Conservation (phyloP, 2,113 vertebrate genomes). For the Salvelinus alpinus region DNA sequence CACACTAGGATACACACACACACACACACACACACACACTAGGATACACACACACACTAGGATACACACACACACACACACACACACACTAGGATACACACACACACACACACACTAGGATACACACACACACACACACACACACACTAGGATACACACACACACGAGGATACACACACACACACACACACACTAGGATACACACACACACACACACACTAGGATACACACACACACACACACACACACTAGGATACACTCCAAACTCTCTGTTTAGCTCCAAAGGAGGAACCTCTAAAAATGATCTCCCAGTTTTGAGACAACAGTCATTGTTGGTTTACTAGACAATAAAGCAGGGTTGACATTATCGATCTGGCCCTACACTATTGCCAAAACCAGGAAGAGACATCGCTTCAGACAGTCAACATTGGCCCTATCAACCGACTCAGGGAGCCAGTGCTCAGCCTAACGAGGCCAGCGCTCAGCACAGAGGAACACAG, state of each 20-base stretch:
- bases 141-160: no score
- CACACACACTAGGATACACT: not conserved
- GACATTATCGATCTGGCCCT: not conserved
- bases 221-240: no score
- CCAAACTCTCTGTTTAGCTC: not conserved
- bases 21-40: no score
- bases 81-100: no score
- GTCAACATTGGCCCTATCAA: not conserved
- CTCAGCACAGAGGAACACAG: not conserved
- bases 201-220: slow-evolving; percentile 2
- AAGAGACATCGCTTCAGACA: not conserved
- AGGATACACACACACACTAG: no score
- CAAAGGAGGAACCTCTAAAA: not conserved
- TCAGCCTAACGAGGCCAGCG: not conserved
- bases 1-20: no score
- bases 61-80: no score
- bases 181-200: not conserved
- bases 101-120: no score
- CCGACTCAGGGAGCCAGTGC: not conserved
- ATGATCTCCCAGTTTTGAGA: not conserved
- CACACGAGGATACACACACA: not conserved
- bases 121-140: no score
- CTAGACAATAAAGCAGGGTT: not conserved
- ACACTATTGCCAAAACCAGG: not conserved
- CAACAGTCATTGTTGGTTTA: not conserved